Percentiles rank a stretch among this genome's conserved stretches.
phyloP scores from a whole-genome alignment of 2,113 vertebrate species.

The Chlorocebus sabaeus region DNA sequence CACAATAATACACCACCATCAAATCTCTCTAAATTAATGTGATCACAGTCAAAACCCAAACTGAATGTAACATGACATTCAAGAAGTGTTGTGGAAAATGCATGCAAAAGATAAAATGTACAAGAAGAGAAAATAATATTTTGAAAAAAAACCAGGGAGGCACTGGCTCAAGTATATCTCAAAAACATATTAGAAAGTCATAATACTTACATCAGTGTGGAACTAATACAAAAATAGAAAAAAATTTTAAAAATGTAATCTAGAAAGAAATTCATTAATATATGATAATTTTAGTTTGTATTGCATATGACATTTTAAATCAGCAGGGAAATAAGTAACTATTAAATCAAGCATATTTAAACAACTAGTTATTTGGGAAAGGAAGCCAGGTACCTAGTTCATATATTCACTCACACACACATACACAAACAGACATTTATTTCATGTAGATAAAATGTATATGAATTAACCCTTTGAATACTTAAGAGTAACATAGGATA shows the following conservation, averaged over 20 bases:
- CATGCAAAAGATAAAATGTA: neutral
- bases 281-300: neutral
- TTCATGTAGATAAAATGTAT: neutral
- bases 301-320: neutral
- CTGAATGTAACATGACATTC: neutral
- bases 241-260: neutral
- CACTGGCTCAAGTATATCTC: neutral
- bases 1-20: neutral
- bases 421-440: neutral
- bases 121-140: neutral
- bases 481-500: neutral
- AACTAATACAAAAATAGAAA: neutral
- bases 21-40: neutral
- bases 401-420: neutral
- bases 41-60: neutral
- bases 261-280: neutral
- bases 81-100: neutral
- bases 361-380: neutral
- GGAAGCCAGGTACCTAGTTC: neutral
- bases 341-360: neutral
- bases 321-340: no score
- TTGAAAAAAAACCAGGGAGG: neutral
- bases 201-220: neutral
- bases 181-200: neutral
- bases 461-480: neutral